These are phyloP conservation scores for Girardinus metallicus DNA, from an alignment of 2,797 vertebrate genomes.

Conservation along the genomic window DNA sequence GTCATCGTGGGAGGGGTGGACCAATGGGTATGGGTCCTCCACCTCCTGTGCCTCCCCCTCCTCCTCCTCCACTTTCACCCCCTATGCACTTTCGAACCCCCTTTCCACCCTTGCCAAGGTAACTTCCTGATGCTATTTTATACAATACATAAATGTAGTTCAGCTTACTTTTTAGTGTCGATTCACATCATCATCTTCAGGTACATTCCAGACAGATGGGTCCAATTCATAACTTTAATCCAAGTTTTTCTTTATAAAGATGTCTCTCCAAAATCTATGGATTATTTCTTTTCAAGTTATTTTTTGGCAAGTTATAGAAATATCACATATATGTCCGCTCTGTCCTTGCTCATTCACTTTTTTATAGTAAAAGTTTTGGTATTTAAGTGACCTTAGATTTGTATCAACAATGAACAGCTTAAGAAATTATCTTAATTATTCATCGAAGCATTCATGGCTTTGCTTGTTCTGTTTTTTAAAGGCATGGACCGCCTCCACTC, in stretches of 20 bases:
- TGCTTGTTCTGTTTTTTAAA: slow-evolving; percentile 34
- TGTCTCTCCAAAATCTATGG: background rate
- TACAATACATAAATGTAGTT: background rate
- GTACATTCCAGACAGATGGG: background rate
- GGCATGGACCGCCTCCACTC: slow-evolving; percentile 71
- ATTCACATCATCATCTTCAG: background rate
- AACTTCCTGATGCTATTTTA: background rate
- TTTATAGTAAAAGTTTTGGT: background rate
- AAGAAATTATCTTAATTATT: background rate
- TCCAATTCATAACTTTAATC: background rate
- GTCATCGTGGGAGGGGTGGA: slow-evolving; percentile 66
- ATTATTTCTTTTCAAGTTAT: background rate
- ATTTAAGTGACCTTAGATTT: background rate
- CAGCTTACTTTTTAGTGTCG: background rate
- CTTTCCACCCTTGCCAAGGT: slow-evolving; percentile 78
- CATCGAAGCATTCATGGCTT: background rate
- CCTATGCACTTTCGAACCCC: slow-evolving; percentile 75
- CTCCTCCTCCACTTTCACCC: slow-evolving; percentile 51
- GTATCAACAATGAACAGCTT: background rate
- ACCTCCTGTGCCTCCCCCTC: slow-evolving; percentile 67
- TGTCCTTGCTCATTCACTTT: background rate
- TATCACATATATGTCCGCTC: background rate
- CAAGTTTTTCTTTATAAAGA: background rate
- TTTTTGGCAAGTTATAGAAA: background rate
- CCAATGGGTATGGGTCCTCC: slow-evolving; percentile 74